Conservation (phyloP, 1,140 invertebrate species). For the Zaprionus africanus region DNA sequence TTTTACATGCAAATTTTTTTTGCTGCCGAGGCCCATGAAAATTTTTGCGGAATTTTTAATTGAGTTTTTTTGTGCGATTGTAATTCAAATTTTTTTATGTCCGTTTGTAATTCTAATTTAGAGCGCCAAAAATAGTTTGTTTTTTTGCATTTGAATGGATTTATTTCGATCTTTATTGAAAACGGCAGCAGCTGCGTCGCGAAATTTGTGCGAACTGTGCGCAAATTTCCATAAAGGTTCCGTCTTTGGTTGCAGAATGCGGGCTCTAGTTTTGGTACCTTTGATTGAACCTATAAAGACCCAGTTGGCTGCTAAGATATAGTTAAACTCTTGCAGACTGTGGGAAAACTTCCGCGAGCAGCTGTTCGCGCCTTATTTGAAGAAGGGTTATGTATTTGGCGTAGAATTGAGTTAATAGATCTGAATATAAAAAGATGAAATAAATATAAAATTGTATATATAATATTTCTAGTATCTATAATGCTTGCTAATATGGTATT, state of each 20-base stretch:
- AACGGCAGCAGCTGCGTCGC: constrained; percentile 57
- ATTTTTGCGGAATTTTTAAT: constrained; percentile 71
- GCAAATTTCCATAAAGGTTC: constrained; percentile 56
- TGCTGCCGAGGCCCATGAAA: constrained; percentile 23
- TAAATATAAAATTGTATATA: background rate
- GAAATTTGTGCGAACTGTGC: constrained; percentile 21
- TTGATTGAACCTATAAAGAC: background rate
- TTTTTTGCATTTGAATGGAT: constrained; percentile 77
- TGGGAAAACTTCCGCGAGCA: background rate
- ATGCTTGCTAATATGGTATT: background rate
- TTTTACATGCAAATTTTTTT: constrained; percentile 76
- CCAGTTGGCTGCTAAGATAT: background rate
- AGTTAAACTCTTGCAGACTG: background rate
- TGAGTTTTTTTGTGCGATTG: constrained; percentile 75
- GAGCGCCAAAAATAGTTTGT: constrained; percentile 56
- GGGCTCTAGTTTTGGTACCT: constrained; percentile 40
- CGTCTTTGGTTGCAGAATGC: constrained; percentile 16
- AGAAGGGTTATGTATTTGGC: background rate
- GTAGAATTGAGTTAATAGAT: too few relatives aligned
- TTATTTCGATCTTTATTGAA: constrained; percentile 59
- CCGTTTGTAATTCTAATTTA: constrained; percentile 78
- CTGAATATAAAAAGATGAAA: too few relatives aligned
- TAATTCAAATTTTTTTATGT: constrained; percentile 81
- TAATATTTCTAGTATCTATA: background rate
- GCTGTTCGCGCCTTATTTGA: background rate